Base-by-base conservation (phyloP, 1,140 invertebrate genomes). In the Megathymus violae region DNA sequence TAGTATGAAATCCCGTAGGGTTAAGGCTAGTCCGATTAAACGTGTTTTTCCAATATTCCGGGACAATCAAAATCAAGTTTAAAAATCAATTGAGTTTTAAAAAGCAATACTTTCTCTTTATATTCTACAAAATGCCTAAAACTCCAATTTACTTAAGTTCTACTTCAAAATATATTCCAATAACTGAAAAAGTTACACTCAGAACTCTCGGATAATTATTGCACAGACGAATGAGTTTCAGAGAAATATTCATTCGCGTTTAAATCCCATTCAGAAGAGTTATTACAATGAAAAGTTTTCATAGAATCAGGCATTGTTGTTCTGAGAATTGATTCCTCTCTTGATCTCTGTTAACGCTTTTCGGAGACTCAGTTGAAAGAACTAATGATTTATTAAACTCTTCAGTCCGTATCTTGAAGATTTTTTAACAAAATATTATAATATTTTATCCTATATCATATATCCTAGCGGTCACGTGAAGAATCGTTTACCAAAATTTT, bases 241-340 rank as follows among this genome's bases (percentile, higher is more conserved):
- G 9, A 22, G 51, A 38, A 56, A 56, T 56, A 31, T 56, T 56
- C 40, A 43, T 56, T 56, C n/a, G n/a, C 52, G 10, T 43, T 56
- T 43, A 14, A 56, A 56, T 56, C 52, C 43, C 52, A 44, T 56
- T 56, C 51, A 43, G 38, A 43, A 11, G 51, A 56, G 52, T 56
- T 56, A 56, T 44, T 56, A 56, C 38, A 56, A 43, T 56, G 36
- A 40, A 56, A 51, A 56, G 51, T 56, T 56, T 56, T 54, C 51
- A 56, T 41, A 25, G 51, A 56, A 56, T 43, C 36, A 17, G 31
- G 38, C 38, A 17, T 56, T 56, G 52, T 56, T 56, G 43, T 56
- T 54, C 41, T 54, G 52, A 46, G 43, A 46, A 46, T 22, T 46
- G 43, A 46, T 46, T 22, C 16, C 16, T 43, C 43, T 46, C 3